Conservation (phyloP, 2,113 vertebrate genomes). For the Rattus norvegicus region GRCr8 NC_086032.1:56293001-56293500, state of each 20-base stretch:
- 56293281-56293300: slow-evolving; percentile 48
- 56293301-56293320: background rate
- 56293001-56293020: background rate
- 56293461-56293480: background rate
- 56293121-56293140: background rate
- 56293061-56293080: background rate
- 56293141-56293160: slow-evolving; percentile 37
- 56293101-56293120: background rate
- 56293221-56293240: background rate
- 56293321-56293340: slow-evolving; percentile 8
- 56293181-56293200: background rate
- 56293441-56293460: background rate
- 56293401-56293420: background rate
- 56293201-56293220: background rate
- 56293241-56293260: slow-evolving; percentile 35
- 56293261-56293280: slow-evolving; percentile 1
- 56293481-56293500: background rate
- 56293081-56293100: background rate
- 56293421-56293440: background rate
- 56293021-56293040: background rate
- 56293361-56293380: slow-evolving; percentile 18
- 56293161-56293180: background rate
- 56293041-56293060: background rate
- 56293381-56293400: slow-evolving; percentile 10
- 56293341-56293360: slow-evolving; percentile 26